Evolutionary conservation across 2,888 invertebrate species (phyloP).

Genomic region (Eueremaeus valkanovi): DNA sequence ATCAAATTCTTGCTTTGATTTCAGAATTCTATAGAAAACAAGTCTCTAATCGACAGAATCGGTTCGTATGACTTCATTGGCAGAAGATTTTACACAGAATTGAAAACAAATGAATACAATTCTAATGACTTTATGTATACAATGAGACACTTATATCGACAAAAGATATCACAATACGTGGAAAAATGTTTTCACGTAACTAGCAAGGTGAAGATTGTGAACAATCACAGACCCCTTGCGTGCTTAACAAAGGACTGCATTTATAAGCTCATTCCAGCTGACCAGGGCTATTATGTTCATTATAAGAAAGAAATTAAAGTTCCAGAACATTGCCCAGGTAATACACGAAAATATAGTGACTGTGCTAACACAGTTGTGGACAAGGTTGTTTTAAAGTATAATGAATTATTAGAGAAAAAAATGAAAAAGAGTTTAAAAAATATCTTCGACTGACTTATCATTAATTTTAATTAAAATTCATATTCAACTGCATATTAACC

Average conservation of each 20-base stretch:
- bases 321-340: background rate
- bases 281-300: background rate
- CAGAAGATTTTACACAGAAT: background rate
- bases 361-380: slow-evolving; percentile 15
- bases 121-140: background rate
- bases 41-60: background rate
- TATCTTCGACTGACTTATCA: background rate
- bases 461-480: too few relatives aligned
- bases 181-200: slow-evolving; percentile 34
- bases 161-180: background rate
- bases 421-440: background rate
- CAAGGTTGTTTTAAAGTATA: background rate
- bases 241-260: background rate
- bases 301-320: background rate
- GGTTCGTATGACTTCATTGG: background rate
- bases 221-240: slow-evolving; percentile 21
- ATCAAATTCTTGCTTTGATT: too few relatives aligned
- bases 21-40: background rate
- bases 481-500: too few relatives aligned
- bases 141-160: slow-evolving; percentile 36
- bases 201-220: background rate
- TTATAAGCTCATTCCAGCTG: background rate
- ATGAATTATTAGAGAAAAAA: background rate
- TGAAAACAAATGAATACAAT: background rate
- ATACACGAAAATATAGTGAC: background rate